Base-by-base conservation (phyloP, 2,113 vertebrate genomes). In the Cichladusa arquata region DNA sequence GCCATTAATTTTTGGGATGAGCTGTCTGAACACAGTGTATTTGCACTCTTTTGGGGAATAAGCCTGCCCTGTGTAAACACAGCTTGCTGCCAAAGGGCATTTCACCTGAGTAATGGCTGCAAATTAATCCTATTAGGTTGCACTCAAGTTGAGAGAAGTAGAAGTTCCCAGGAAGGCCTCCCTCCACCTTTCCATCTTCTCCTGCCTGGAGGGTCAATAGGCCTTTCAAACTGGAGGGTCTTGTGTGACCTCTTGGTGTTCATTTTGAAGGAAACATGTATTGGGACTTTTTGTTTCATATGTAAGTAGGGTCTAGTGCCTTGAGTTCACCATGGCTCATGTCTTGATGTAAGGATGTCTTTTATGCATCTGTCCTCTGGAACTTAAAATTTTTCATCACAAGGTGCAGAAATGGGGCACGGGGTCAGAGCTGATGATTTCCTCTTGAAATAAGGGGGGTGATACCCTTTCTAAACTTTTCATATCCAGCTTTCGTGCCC, bases 121-220 rank as follows among this genome's bases (percentile, higher is more conserved):
- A 45, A 51, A 45, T 82, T 33, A 87, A 85, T 89, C 66, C 58
- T 22, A 6, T 86, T 72, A 57, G 40, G 17, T 16, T 53, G 42
- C 61, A 29, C 44, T 77, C 4, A 1, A 15, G 36, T 11, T 51
- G 53, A 3, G 38, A 77, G 47, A 74, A 81, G 67, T 34, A 54
- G 76, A 29, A 36, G 60, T n/a, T 90, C 28, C 34, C 48, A 18
- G 42, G 58, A 58, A 76, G 13, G 25, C 18, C 13, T 86, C 50
- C 29, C 42, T 92, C 24, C 24, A 15, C 7, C 16, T 20, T 74
- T 54, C 14, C 17, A 45, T 29, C 18, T 42, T 58, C 56, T 86
- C 19, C 44, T 56, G 51, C 53, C 36, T 0, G 0, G 16, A 28
- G 5, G 20, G 24, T 19, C 28, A 29, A 22, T 3, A 19, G 18